Evolutionary conservation across 1,140 invertebrate genomes (phyloP).

Genomic region (Ridgeia piscesae): DNA sequence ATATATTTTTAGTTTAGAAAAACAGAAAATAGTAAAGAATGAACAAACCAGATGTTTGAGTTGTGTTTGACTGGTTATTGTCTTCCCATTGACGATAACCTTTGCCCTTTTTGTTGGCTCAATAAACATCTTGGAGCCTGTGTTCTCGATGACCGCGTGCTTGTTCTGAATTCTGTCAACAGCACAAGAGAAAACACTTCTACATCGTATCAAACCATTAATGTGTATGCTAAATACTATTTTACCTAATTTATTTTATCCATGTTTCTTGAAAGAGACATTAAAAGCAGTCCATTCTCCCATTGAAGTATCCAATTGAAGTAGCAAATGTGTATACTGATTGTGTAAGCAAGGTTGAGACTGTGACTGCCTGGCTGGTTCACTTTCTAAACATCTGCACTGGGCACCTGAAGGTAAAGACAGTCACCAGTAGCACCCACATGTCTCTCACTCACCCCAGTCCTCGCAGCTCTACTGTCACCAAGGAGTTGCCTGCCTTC

Average conservation of each 20-base stretch:
- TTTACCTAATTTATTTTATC: background rate
- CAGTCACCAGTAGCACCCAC: background rate
- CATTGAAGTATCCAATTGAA: too few species aligned
- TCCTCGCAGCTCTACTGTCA: constrained; percentile 33
- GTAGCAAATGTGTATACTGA: too few species aligned
- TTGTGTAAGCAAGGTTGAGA: too few species aligned
- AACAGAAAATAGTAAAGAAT: background rate
- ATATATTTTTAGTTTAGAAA: too few species aligned
- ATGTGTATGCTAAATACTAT: background rate
- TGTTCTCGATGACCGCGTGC: constrained; percentile 35
- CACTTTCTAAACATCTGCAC: background rate
- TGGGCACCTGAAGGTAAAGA: background rate
- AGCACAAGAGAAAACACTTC: background rate
- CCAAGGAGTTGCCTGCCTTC: constrained; percentile 21
- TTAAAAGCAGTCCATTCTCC: too few species aligned
- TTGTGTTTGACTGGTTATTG: background rate
- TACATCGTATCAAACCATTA: background rate
- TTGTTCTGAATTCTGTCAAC: constrained; percentile 35
- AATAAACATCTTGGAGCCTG: constrained; percentile 31
- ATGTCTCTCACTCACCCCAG: constrained; percentile 34
- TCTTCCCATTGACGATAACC: constrained; percentile 27
- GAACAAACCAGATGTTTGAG: constrained; percentile 21
- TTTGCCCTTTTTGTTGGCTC: constrained; percentile 22
- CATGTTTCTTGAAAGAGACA: too few species aligned
- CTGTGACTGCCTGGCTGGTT: background rate